phyloP scores from a whole-genome alignment of 2,113 vertebrate genomes.

The Prionailurus bengalensis region DNA sequence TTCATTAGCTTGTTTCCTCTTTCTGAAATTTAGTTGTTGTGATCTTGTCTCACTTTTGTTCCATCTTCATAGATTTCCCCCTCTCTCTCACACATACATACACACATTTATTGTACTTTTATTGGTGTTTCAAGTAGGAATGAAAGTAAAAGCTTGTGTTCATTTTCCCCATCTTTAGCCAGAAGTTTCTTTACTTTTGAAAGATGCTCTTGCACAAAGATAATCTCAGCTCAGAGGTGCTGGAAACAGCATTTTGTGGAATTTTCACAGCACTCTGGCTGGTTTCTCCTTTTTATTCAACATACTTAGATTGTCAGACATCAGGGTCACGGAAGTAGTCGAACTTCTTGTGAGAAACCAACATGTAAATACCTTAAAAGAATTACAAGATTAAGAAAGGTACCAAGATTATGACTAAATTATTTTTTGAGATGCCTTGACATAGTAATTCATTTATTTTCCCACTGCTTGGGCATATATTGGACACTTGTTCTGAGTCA shows the following conservation, averaged over 20 bases:
- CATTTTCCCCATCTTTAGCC: not conserved
- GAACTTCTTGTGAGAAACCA: not conserved
- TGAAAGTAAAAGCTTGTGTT: constrained; percentile 2
- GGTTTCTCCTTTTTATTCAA: not conserved
- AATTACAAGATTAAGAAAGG: not conserved
- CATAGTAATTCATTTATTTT: not conserved
- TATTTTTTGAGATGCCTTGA: not conserved
- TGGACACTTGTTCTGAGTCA: not conserved
- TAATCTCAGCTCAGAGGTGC: not conserved
- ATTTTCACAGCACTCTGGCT: not conserved
- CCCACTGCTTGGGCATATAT: not conserved
- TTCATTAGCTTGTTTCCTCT: not conserved
- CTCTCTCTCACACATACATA: not conserved
- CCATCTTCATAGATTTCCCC: not conserved
- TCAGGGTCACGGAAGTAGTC: not conserved
- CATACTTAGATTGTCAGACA: not conserved
- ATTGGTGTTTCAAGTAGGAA: constrained; percentile 4
- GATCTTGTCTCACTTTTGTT: not conserved
- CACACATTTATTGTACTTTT: not conserved
- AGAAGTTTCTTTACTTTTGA: not conserved
- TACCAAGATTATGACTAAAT: not conserved
- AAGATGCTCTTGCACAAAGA: not conserved
- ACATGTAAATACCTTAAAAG: not conserved
- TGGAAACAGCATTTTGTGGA: not conserved
- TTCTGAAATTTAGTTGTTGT: not conserved